Base-by-base conservation (phyloP, 2,797 vertebrate genomes). In the Megalops cyprinoides region DNA sequence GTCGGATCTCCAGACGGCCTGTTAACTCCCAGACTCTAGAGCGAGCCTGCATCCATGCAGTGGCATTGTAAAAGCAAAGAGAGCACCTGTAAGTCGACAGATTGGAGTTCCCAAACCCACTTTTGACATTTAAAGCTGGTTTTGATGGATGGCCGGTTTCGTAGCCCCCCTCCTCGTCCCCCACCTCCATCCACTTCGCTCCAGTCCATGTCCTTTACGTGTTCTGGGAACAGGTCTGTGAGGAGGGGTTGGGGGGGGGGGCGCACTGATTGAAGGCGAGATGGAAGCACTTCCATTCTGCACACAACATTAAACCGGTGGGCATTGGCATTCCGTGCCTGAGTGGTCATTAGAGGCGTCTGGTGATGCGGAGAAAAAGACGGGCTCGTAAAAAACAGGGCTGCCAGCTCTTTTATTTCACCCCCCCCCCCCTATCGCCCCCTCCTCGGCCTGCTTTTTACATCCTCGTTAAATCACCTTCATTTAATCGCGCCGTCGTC, bases 51-150 rank as follows among this genome's bases (percentile, higher is more conserved):
- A 31, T 62, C 62, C 62, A 12, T 34, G 62, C 1, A 34, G 18
- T 37, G 62, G 34, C 31, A 18, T 4, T 34, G 31, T 14, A 37
- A 37, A 65, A 12, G 62, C 28, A n/a, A n/a, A 9, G 3, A 25
- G n/a, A 6, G 1, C 3, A 15, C 12, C 31, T 10, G 31, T 65
- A 37, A 65, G 6, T 60, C 58, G 31, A 31, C 62, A 20, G 62
- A 37, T 65, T 65, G 2, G n/a, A n/a, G n/a, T n/a, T n/a, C 31
- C 12, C 31, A 18, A 2, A n/a, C 31, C 3, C 31, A 67, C 76
- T 69, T 58, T 28, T 74, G 84, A 86, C 82, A 81, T 88, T 87
- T 85, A 34, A 74, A 81, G 76, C 31, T 65, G 55, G 44, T 79
- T 73, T 53, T 77, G 80, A 82, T 84, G 53, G 18, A 73, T 82